Conservation (phyloP, 2,797 vertebrate genomes). For the Luscinia luscinia region DNA sequence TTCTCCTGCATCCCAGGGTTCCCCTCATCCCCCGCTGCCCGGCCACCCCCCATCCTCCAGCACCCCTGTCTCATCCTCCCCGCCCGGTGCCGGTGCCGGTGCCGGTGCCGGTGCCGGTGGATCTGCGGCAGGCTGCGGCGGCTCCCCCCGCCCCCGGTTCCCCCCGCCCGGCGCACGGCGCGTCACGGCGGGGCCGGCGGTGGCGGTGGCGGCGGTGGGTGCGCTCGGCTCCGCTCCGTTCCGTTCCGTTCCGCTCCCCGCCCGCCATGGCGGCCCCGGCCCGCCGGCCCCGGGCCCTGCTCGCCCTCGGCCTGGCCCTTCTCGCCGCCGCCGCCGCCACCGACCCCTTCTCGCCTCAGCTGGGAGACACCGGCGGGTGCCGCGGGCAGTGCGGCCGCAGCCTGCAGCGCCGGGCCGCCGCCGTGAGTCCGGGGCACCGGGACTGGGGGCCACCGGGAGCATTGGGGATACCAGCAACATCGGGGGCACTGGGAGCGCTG, state of each 20-base stretch:
- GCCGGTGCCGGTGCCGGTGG: background rate
- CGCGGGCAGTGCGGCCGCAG: conserved; percentile 89
- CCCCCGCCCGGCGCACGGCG: conserved; percentile 44
- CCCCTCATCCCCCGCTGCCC: no score
- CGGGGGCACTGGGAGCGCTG: no score
- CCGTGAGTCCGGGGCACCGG: background rate
- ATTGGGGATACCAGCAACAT: no score
- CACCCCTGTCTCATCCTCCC: background rate
- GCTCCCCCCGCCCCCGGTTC: conserved; percentile 24
- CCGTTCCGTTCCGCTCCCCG: background rate
- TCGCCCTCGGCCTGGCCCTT: background rate
- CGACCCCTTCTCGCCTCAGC: conserved; percentile 86
- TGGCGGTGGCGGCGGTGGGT: background rate
- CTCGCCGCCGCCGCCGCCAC: background rate
- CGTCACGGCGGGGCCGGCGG: background rate
- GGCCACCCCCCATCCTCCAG: background rate
- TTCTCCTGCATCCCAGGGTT: no score
- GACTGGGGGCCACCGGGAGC: background rate
- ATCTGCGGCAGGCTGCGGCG: background rate
- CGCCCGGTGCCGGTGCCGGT: background rate
- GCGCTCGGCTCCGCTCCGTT: background rate
- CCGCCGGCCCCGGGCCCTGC: background rate
- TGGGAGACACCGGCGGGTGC: conserved; percentile 89
- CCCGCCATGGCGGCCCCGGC: background rate
- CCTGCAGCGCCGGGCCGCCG: conserved; percentile 85